Conservation (phyloP, 53 echinoderm and acorn worm species). For the Temnopleurus reevesii region DNA sequence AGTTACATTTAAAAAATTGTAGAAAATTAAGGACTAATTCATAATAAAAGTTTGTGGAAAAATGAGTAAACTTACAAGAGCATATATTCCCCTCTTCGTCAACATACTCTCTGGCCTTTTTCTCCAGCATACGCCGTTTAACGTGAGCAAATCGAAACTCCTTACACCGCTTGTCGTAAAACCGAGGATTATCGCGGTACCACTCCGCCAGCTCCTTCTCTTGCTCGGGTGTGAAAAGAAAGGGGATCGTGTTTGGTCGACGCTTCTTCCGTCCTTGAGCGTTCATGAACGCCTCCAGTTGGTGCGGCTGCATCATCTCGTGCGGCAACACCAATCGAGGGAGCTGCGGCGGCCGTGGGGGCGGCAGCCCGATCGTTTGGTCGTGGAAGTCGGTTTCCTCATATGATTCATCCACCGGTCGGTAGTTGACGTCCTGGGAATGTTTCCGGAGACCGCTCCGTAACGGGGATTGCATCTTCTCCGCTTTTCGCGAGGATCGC, state of each 20-base stretch:
- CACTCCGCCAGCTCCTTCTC: slow-evolving; percentile 55
- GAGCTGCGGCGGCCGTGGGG: not conserved
- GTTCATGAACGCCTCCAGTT: not conserved
- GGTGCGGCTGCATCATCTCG: not conserved
- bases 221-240: slow-evolving; percentile 52
- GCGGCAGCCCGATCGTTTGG: not conserved
- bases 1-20: too few relatives aligned
- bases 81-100: slow-evolving; percentile 56
- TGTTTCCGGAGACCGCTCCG: not conserved
- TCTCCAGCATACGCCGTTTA: slow-evolving; percentile 36
- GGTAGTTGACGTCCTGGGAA: too few relatives aligned
- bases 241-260: slow-evolving; percentile 32
- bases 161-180: slow-evolving; percentile 56
- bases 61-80: slow-evolving; percentile 31
- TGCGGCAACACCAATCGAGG: not conserved
- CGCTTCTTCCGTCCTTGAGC: not conserved
- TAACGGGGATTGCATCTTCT: too few relatives aligned
- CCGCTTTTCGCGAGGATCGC: not conserved
- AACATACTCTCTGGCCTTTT: slow-evolving; percentile 37
- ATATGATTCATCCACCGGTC: not conserved
- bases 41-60: too few relatives aligned
- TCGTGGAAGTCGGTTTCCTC: not conserved
- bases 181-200: slow-evolving; percentile 50
- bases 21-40: too few relatives aligned
- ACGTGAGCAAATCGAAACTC: slow-evolving; percentile 24